Conservation (phyloP, 1,140 invertebrate genomes). For the Aphaenogaster ashmeadi region DNA sequence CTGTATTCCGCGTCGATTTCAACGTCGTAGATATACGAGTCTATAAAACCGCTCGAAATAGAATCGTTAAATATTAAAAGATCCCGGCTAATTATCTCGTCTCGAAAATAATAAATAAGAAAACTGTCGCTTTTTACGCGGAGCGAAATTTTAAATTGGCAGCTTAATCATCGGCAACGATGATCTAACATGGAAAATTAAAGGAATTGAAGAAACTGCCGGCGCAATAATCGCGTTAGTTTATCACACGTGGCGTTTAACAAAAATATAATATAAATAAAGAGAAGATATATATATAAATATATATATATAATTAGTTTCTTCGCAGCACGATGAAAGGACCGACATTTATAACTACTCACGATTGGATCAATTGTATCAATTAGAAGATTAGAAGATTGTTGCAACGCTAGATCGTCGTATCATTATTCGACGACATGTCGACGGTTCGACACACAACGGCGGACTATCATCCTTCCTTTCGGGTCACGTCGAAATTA, state of each 20-base stretch:
- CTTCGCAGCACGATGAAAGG: constrained; percentile 17
- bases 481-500: constrained; percentile 2
- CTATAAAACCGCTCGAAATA: neutral
- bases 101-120: neutral
- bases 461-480: constrained; percentile 13
- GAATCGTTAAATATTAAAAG: neutral
- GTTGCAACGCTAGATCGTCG: constrained; percentile 9
- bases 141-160: neutral
- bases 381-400: constrained; percentile 37
- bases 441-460: neutral
- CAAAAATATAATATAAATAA: neutral
- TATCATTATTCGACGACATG: constrained; percentile 20
- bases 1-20: neutral
- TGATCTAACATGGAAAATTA: neutral
- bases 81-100: neutral
- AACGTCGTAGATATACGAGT: neutral
- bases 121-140: neutral
- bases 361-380: constrained; percentile 22
- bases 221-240: neutral
- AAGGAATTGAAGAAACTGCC: neutral
- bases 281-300: neutral
- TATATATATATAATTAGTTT: neutral
- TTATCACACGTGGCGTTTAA: neutral
- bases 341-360: constrained; percentile 22
- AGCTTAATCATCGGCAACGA: neutral